Evolutionary conservation across 1,140 invertebrate genomes (phyloP).

Genomic region (Leptopilina clavipes): DNA sequence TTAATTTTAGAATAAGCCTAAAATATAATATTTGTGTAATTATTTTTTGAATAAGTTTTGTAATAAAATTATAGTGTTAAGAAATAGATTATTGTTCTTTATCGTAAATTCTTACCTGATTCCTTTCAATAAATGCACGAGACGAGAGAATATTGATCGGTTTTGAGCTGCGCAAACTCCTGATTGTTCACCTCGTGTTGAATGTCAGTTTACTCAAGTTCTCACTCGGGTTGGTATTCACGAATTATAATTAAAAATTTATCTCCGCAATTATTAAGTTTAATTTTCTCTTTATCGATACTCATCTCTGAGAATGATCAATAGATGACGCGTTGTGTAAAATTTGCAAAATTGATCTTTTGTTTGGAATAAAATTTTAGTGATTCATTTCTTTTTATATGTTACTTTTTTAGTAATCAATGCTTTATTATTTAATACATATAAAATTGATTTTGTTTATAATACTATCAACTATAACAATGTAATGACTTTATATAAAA

Average conservation of each 20-base stretch:
- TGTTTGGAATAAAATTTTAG: background rate
- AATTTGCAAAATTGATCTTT: background rate
- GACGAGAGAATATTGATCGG: slow-evolving; percentile 45
- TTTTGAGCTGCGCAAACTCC: slow-evolving; percentile 43
- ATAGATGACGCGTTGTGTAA: background rate
- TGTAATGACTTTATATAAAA: no score
- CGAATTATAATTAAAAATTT: slow-evolving; percentile 16
- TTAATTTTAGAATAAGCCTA: no score
- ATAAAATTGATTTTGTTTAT: no score
- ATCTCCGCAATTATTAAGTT: background rate
- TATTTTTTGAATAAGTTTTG: background rate
- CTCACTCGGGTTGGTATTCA: background rate
- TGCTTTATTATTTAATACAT: no score
- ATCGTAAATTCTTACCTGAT: background rate
- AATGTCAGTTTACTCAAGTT: slow-evolving; percentile 15
- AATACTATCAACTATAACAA: no score
- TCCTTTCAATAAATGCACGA: background rate
- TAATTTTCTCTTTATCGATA: background rate
- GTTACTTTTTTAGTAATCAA: no score
- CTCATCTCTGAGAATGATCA: background rate
- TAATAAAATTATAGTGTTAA: background rate
- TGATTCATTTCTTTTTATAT: background rate
- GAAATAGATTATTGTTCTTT: background rate
- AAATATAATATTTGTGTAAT: no score
- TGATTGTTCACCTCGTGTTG: background rate